Evolutionary conservation across 2,113 vertebrate species (phyloP), one percentile per base, ranked within the genome.

Genomic region (Rynchops niger): DNA sequence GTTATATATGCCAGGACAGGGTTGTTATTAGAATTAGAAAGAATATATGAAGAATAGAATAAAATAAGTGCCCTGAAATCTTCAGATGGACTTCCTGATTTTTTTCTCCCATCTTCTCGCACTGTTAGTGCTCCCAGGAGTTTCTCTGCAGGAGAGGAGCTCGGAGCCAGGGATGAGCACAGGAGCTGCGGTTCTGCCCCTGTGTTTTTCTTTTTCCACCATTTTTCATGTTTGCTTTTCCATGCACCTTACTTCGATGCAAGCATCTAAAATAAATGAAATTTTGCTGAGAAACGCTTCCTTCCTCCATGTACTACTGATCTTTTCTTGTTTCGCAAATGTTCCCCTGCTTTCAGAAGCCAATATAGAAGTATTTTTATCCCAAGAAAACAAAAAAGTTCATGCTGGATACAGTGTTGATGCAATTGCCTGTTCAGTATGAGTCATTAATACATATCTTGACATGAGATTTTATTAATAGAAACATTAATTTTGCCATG

Each of bases 381-480:
- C 40, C 42, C 22, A 9, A 27, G 61, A 42, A 91, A 88, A 89
- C 56, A 81, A 27, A 36, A 38, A 91, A 26, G 36, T 55, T 61
- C 32, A 22, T 55, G 47, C 63, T 92, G 90, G 90, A 63, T 82
- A 43, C 4, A 30, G 22, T 12, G 43, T 47, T 85, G 58, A 63
- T 92, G 34, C 84, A 96, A 92, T 66, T 96, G 93, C 72, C 66
- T 72, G 40, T 82, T 93, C 47, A 66, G 9, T 62, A 6, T 56
- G 93, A 96, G 90, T 82, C 66, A 72, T 81, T 92, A 86, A 40
- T 73, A 92, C 30, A 2, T 53, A 79, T 50, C 78, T 91, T 91
- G 82, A 94, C 62, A 82, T 56, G 76, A 71, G 70, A 76, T 93
- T 93, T 94, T 93, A 95, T 95, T 92, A 86, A 91, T 71, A 95